Base-by-base conservation (phyloP, 2,888 invertebrate species). In the Dolichopus griseipennis region DNA sequence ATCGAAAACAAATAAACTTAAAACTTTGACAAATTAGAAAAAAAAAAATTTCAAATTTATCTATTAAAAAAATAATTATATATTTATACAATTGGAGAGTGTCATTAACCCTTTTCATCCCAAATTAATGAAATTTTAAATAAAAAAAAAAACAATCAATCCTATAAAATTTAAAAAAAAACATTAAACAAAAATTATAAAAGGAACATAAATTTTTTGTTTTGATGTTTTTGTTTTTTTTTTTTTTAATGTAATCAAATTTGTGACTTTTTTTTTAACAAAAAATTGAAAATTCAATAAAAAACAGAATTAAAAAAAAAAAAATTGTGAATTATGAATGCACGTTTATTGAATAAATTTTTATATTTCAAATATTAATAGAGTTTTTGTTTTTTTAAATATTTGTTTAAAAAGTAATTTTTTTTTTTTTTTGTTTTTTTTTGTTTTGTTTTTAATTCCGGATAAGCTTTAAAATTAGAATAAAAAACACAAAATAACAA, bases 41-140 rank as follows among this genome's bases (percentile, higher is more conserved):
- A 37, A 10, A 37, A 12, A 37, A 10, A 8, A 37, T 37, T 9
- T 7, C 8, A 37, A 34, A 10, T 37, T 5, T 37, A 37, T 37
- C 37, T 37, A 37, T 37, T 34, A n/a, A n/a, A n/a, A 37, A 37
- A 37, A 37, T 37, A 52, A 52, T 52, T 52, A 52, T 52, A 43
- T 43, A 18, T 52, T 52, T 52, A 52, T 18, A 52, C 52, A 52
- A 52, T n/a, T 18, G 52, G 2, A n/a, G n/a, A 52, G 52, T 52
- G 52, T 52, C 52, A 52, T 52, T 52, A 52, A 52, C 52, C 52
- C 52, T 52, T 18, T 52, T 52, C 52, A 52, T 52, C 52, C 52
- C n/a, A 52, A 52, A 4, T 18, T 52, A 1, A 18, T 52, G 27
- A 27, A 27, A 27, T 27, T 27, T n/a, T 41, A 41, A 41, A 41